A percentile compares a stretch with the other conserved stretches of the same genome.
phyloP scores from a whole-genome alignment of 2,797 vertebrate genomes.

The Semotilus atromaculatus region DNA sequence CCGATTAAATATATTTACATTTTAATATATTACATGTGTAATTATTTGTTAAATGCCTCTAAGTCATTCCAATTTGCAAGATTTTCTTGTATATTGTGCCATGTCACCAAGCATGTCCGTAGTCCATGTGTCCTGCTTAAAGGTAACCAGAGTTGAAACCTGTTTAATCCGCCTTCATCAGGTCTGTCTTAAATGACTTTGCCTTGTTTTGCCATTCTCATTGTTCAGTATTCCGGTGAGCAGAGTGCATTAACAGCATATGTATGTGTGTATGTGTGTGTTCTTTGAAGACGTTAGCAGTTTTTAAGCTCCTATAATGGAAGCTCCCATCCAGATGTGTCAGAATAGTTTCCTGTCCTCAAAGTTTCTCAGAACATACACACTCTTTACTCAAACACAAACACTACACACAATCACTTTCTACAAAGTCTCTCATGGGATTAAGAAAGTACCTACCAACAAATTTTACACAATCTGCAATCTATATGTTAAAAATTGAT shows the following conservation, averaged over 20 bases:
- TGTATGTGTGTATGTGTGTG: slow-evolving; percentile 33
- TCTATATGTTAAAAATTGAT: not conserved
- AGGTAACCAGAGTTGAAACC: slow-evolving; percentile 24
- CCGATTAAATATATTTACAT: not conserved
- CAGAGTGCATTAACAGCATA: slow-evolving; percentile 46
- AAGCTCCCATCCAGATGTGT: slow-evolving; percentile 37
- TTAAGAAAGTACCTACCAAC: not conserved
- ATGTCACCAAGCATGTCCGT: not conserved
- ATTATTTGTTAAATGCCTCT: not conserved
- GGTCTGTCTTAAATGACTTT: slow-evolving; percentile 45
- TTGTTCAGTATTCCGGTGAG: slow-evolving; percentile 51
- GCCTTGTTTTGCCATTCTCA: slow-evolving; percentile 50
- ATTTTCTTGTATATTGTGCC: not conserved
- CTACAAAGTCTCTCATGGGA: slow-evolving; percentile 1
- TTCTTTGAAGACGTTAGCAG: slow-evolving; percentile 28
- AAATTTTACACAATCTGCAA: not conserved
- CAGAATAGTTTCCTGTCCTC: slow-evolving; percentile 47
- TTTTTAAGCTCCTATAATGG: slow-evolving; percentile 23
- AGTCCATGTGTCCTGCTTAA: slow-evolving; percentile 1
- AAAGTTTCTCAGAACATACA: slow-evolving; percentile 24
- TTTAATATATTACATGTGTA: not conserved
- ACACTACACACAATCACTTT: slow-evolving; percentile 10
- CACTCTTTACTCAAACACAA: slow-evolving; percentile 9
- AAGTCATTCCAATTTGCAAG: not conserved
- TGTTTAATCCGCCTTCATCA: slow-evolving; percentile 40